Evolutionary conservation across 2,888 invertebrate genomes (phyloP).

Genomic region (Toxonevra muliebris): DNA sequence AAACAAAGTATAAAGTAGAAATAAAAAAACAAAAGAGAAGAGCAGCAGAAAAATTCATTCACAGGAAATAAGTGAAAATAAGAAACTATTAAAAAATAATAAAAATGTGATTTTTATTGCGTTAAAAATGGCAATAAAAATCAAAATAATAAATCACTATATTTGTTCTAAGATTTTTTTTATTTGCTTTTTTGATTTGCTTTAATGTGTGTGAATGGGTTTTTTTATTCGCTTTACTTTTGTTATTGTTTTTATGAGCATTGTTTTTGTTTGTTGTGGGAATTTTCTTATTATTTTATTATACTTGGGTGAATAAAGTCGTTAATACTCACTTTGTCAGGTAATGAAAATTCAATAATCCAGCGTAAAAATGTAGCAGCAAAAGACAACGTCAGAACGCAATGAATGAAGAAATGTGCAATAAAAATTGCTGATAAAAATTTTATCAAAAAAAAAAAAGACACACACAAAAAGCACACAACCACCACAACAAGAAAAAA

Average conservation of each 20-base stretch:
- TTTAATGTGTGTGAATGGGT: too few species aligned
- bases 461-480: too few species aligned
- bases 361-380: neutral
- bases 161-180: too few species aligned
- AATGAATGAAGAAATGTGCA: conserved; percentile 3
- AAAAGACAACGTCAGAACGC: neutral
- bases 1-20: neutral
- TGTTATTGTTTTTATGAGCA: too few species aligned
- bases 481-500: too few species aligned
- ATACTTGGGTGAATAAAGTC: neutral
- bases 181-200: too few species aligned
- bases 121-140: neutral
- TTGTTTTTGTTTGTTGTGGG: too few species aligned
- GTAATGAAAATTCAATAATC: conserved; percentile 39
- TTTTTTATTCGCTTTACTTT: too few species aligned
- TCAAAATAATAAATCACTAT: conserved; percentile 2
- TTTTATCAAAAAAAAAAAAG: neutral
- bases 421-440: conserved; percentile 8
- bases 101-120: conserved; percentile 17
- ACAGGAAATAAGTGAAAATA: neutral
- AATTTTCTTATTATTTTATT: neutral
- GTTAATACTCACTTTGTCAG: conserved; percentile 30
- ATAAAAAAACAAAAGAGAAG: neutral
- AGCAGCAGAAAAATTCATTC: neutral
- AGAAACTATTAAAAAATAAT: conserved; percentile 14